A percentile compares a stretch with the other conserved stretches of the same genome.
These are phyloP conservation scores for Nycticorax nycticorax DNA, from an alignment of 2,113 vertebrate genomes.

Conservation along the genomic window DNA sequence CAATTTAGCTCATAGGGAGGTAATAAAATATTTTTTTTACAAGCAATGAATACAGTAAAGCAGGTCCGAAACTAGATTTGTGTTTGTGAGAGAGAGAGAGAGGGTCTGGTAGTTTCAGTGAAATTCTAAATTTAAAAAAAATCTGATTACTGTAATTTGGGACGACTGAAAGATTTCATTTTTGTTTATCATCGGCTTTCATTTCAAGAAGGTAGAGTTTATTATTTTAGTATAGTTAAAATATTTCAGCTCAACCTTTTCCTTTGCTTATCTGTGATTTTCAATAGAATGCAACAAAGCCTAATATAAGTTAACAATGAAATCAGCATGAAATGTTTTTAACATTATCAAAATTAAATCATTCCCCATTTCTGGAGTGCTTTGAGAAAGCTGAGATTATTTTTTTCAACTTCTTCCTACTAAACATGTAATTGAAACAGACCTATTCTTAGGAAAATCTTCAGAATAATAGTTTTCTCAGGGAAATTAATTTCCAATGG, in stretches of 20 bases:
- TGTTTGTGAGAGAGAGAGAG: not conserved
- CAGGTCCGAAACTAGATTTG: not conserved
- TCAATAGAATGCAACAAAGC: not conserved
- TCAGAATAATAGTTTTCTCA: not conserved
- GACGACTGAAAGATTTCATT: not conserved
- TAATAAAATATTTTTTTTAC: slow-evolving; percentile 50
- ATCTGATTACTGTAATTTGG: not conserved
- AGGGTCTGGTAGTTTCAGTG: not conserved
- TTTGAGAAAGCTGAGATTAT: not conserved
- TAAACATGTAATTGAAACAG: not conserved
- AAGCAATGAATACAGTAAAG: not conserved
- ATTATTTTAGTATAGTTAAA: not conserved
- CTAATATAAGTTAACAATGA: not conserved
- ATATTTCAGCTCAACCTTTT: not conserved
- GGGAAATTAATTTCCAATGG: not conserved
- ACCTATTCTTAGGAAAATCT: not conserved
- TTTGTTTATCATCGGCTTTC: not conserved
- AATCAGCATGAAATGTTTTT: not conserved
- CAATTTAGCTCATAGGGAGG: slow-evolving; percentile 37
- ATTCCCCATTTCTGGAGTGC: not conserved
- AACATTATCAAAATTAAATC: not conserved
- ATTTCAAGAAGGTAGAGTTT: not conserved
- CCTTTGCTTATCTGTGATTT: not conserved
- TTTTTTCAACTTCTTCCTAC: not conserved
- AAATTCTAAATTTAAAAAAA: not conserved